These are phyloP conservation scores for Pseudopleuronectes americanus DNA, from an alignment of 2,797 vertebrate genomes.

Conservation along the genomic window DNA sequence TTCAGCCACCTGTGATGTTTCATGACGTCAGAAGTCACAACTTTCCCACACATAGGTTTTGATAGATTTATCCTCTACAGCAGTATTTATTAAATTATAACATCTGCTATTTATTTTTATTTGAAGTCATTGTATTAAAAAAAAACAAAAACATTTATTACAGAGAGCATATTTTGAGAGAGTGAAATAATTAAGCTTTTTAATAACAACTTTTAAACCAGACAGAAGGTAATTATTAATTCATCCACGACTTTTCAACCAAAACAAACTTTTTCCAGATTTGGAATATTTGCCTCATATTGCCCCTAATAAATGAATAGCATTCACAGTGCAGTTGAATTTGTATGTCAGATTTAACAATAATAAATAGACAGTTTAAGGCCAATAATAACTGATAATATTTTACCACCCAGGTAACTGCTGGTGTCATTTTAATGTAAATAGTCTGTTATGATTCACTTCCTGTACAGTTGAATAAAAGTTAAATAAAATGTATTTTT, in stretches of 20 bases:
- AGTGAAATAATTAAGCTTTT: not conserved
- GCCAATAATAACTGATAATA: slow-evolving; percentile 3
- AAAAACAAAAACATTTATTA: not conserved
- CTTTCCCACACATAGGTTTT: not conserved
- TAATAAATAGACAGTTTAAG: slow-evolving; percentile 19
- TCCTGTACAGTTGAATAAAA: slow-evolving; percentile 7
- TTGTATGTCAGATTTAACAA: slow-evolving; percentile 20
- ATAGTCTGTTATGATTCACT: slow-evolving; percentile 26
- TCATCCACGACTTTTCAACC: slow-evolving; percentile 1
- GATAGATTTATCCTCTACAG: not conserved
- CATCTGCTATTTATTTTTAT: not conserved
- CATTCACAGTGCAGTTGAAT: slow-evolving; percentile 7
- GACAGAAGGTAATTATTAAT: slow-evolving; percentile 8
- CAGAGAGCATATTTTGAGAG: not conserved
- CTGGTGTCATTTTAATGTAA: slow-evolving; percentile 40
- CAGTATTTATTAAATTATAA: not conserved
- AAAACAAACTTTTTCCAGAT: slow-evolving; percentile 11
- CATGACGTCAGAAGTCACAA: not conserved
- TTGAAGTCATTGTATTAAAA: not conserved
- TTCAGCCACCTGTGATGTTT: slow-evolving; percentile 1
- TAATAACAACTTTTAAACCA: slow-evolving; percentile 20
- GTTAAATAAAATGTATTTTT: not conserved
- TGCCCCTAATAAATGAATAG: slow-evolving; percentile 7
- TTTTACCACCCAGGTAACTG: slow-evolving; percentile 10
- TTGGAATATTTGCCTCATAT: not conserved